These are phyloP conservation scores for Abrostola tripartita DNA, from an alignment of 2,888 invertebrate genomes.

Conservation along the genomic window DNA sequence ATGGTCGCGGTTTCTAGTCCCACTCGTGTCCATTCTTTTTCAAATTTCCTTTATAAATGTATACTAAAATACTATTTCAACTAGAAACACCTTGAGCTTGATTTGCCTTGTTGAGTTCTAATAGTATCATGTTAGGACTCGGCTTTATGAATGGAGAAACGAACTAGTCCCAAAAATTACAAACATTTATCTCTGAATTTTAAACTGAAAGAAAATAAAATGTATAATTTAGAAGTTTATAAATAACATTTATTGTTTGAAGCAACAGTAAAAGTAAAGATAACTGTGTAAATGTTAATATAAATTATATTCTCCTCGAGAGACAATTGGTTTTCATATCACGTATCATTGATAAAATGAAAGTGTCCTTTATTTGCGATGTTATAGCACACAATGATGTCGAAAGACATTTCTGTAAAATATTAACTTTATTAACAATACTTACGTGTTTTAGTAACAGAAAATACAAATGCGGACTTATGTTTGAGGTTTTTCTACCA, in stretches of 20 bases:
- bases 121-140: too few relatives aligned
- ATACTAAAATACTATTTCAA: too few relatives aligned
- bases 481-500: background rate
- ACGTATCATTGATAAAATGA: slow-evolving; percentile 26
- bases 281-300: slow-evolving; percentile 23
- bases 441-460: background rate
- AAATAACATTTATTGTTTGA: slow-evolving; percentile 7
- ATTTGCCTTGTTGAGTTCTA: too few relatives aligned
- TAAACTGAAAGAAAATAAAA: too few relatives aligned
- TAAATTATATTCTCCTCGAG: slow-evolving; percentile 12
- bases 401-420: background rate
- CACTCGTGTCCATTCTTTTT: too few relatives aligned
- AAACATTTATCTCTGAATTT: too few relatives aligned
- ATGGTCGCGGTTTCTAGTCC: too few relatives aligned
- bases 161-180: too few relatives aligned
- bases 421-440: background rate
- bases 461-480: background rate
- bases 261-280: slow-evolving; percentile 14
- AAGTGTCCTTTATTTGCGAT: slow-evolving; percentile 4
- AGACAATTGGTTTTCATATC: slow-evolving; percentile 27
- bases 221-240: background rate
- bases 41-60: too few relatives aligned
- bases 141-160: too few relatives aligned
- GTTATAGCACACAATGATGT: background rate
- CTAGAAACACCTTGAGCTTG: too few relatives aligned